These are phyloP conservation scores for Suricata suricatta DNA, from an alignment of 2,113 vertebrate species.

Conservation along the genomic window DNA sequence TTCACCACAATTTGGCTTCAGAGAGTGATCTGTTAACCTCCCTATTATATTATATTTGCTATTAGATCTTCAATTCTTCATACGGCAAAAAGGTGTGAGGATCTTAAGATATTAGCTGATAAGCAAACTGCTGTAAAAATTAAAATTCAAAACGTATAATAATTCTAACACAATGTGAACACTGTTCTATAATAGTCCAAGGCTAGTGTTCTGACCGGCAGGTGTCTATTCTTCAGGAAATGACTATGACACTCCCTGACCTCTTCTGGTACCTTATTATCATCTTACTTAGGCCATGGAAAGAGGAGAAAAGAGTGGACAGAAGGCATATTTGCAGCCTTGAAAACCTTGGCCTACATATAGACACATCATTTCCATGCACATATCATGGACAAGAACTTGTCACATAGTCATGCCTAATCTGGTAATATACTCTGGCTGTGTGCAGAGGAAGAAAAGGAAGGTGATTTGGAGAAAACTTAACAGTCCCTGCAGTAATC, in stretches of 20 bases:
- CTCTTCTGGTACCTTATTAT: background rate
- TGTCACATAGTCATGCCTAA: background rate
- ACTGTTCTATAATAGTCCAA: background rate
- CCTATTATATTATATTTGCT: background rate
- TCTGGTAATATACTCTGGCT: background rate
- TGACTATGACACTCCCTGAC: background rate
- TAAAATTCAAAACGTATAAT: background rate
- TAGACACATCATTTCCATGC: accelerated
- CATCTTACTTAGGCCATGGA: background rate
- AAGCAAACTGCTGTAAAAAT: background rate
- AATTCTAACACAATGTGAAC: background rate
- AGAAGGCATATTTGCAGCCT: background rate
- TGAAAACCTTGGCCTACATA: background rate
- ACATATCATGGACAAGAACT: background rate
- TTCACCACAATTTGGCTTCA: background rate
- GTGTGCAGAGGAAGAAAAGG: background rate
- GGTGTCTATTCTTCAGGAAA: background rate
- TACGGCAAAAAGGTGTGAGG: background rate
- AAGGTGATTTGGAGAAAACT: background rate
- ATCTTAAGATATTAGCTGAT: background rate
- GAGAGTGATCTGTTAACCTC: background rate
- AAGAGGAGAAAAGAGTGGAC: background rate
- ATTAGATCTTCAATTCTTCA: background rate
- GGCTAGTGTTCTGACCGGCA: background rate
- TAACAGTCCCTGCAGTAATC: background rate